Evolutionary conservation across 2,888 invertebrate species (phyloP).

Genomic region (Eudasyphora cyanicolor): DNA sequence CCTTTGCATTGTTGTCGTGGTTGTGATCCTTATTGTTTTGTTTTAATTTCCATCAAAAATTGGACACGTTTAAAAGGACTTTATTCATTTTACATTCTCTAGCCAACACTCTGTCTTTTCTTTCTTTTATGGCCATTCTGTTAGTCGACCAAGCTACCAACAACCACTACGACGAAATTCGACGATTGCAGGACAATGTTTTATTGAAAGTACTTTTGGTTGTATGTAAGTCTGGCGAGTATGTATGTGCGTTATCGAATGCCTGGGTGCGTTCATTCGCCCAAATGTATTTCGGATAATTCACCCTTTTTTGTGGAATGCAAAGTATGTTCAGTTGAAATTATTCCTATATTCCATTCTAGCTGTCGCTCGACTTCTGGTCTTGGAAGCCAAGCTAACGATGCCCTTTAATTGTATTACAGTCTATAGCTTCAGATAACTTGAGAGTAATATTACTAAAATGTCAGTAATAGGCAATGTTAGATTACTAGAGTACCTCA

Average conservation of each 20-base stretch:
- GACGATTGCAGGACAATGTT: neutral
- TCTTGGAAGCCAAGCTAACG: neutral
- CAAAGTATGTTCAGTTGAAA: neutral
- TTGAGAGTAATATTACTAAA: neutral
- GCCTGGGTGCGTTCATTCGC: neutral
- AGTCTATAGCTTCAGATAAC: neutral
- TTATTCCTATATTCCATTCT: neutral
- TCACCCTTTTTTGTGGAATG: conserved; percentile 13
- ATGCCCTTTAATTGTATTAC: neutral
- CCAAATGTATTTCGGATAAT: neutral
- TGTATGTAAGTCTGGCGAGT: neutral
- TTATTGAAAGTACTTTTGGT: neutral
- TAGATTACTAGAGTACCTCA: too few species aligned
- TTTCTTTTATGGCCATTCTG: conserved; percentile 7
- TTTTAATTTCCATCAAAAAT: conserved; percentile 37
- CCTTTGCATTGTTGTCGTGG: neutral
- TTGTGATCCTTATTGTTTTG: conserved; percentile 22
- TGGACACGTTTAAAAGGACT: conserved; percentile 41
- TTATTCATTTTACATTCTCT: conserved; percentile 32
- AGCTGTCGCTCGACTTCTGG: neutral
- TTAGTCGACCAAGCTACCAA: neutral
- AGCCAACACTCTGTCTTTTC: conserved; percentile 2
- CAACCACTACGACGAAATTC: neutral
- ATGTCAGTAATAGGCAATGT: too few species aligned
- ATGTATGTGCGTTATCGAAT: neutral